These are phyloP conservation scores for Myrmecobius fasciatus DNA, from an alignment of 2,113 vertebrate species.

Conservation along the genomic window DNA sequence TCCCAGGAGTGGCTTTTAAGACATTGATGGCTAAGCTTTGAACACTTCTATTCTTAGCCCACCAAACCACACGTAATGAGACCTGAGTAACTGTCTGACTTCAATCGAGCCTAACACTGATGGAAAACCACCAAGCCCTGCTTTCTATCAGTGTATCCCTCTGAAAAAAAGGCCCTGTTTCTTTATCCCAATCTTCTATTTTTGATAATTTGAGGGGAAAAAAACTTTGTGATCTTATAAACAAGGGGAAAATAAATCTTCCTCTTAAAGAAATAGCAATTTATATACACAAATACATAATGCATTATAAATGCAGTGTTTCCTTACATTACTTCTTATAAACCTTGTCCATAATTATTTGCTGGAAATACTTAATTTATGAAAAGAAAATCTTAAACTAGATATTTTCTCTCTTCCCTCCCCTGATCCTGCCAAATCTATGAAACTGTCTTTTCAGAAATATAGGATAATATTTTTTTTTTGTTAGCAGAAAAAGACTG, in stretches of 20 bases:
- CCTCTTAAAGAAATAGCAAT: slow-evolving; percentile 39
- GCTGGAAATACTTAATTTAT: slow-evolving; percentile 62
- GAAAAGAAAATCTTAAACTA: slow-evolving; percentile 48
- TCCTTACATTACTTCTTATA: not conserved
- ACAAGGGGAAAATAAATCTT: slow-evolving; percentile 34
- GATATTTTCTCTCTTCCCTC: not conserved
- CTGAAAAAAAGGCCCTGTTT: slow-evolving; percentile 40
- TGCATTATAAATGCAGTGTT: not conserved
- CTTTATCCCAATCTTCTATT: slow-evolving; percentile 30
- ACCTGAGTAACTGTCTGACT: slow-evolving; percentile 86
- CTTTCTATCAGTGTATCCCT: slow-evolving; percentile 43
- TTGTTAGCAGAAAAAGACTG: not conserved
- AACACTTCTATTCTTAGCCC: slow-evolving; percentile 84
- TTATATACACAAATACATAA: not conserved
- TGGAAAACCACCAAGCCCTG: slow-evolving; percentile 72
- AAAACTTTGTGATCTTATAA: slow-evolving; percentile 46
- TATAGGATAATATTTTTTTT: not conserved
- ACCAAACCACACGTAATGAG: slow-evolving; percentile 87
- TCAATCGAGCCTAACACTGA: slow-evolving; percentile 58
- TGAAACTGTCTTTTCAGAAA: not conserved
- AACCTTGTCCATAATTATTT: slow-evolving; percentile 36
- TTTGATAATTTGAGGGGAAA: slow-evolving; percentile 49
- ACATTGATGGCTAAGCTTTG: slow-evolving; percentile 82
- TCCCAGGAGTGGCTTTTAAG: slow-evolving; percentile 87
- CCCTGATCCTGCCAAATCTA: not conserved